A percentile compares a stretch with the other conserved stretches of the same genome.
Conservation (phyloP, 2,797 vertebrate genomes). For the Erpetoichthys calabaricus region DNA sequence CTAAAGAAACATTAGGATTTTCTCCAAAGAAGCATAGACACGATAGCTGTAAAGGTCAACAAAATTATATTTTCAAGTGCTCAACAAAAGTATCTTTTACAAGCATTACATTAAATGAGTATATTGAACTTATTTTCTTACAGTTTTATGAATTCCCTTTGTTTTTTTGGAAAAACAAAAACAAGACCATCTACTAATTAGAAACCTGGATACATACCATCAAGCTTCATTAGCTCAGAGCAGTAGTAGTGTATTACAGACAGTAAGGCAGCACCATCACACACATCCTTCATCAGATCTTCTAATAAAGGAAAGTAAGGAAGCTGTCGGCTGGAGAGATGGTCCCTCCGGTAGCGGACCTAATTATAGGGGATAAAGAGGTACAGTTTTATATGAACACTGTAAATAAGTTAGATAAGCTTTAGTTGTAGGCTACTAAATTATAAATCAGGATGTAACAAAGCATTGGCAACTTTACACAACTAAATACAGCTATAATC, state of each 20-base stretch:
- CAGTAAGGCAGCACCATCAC: constrained; percentile 72
- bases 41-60: no score
- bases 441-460: no score
- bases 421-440: no score
- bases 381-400: not conserved
- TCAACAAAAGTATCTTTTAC: no score
- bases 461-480: no score
- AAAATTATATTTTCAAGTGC: no score
- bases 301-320: constrained; percentile 79
- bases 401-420: not conserved
- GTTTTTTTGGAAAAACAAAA: not conserved
- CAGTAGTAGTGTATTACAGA: constrained; percentile 87
- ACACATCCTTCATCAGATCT: constrained; percentile 76
- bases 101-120: no score
- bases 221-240: constrained; percentile 78
- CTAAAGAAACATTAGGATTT: no score
- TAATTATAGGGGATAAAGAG: constrained; percentile 20
- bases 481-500: no score
- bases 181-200: not conserved
- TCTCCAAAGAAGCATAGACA: no score
- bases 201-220: constrained; percentile 48
- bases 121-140: no score
- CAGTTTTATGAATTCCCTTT: no score
- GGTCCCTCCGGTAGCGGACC: constrained; percentile 88
- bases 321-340: constrained; percentile 63